A percentile compares a stretch with the other conserved stretches of the same genome.
Conservation (phyloP, 92 coral and sea anemone genomes). For the Bergia puertoricense region DNA sequence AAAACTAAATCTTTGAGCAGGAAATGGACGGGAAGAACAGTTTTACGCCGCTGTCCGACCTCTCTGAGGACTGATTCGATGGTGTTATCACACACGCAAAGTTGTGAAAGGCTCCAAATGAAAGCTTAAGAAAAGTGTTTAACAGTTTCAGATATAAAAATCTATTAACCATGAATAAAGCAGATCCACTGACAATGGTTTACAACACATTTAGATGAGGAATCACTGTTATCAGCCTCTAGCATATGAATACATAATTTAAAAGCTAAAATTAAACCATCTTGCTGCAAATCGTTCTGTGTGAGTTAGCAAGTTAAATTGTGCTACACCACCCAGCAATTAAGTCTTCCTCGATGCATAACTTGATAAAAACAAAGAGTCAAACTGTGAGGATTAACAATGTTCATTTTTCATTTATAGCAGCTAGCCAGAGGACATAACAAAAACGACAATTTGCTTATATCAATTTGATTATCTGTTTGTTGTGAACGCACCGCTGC, state of each 20-base stretch:
- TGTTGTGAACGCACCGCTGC: not conserved
- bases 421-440: not conserved
- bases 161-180: not conserved
- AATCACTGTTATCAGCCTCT: not conserved
- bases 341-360: not conserved
- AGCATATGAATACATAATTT: not conserved
- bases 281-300: not conserved
- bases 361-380: not conserved
- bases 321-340: not conserved
- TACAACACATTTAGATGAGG: not conserved
- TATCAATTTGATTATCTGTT: constrained; percentile 5
- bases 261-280: no score
- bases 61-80: not conserved
- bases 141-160: no score
- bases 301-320: not conserved
- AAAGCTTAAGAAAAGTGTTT: not conserved
- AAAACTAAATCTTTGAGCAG: not conserved
- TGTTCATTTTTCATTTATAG: no score
- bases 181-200: not conserved
- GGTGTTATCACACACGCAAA: not conserved
- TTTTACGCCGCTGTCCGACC: no score
- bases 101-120: not conserved
- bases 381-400: not conserved
- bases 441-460: not conserved
- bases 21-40: not conserved